phyloP scores from a whole-genome alignment of 2,888 invertebrate species.

The Sminthurides aquaticus region DNA sequence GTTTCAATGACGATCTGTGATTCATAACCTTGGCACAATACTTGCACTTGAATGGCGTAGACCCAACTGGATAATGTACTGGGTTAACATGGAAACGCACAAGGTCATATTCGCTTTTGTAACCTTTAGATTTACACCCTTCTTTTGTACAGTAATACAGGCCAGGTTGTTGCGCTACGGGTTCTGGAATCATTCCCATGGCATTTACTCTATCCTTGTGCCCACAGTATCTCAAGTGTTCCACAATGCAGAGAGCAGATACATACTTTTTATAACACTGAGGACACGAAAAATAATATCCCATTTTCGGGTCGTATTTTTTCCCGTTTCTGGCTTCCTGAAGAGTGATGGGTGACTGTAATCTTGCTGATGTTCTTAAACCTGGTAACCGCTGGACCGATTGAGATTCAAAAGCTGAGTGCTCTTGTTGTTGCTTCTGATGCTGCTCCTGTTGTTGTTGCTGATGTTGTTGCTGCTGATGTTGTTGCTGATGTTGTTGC shows the following conservation, averaged over 20 bases:
- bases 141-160: background rate
- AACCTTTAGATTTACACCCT: background rate
- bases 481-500: too few relatives aligned
- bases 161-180: background rate
- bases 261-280: slow-evolving; percentile 1
- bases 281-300: background rate
- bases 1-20: background rate
- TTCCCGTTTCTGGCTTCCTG: background rate
- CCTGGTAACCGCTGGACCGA: background rate
- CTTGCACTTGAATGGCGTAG: background rate
- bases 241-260: background rate
- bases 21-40: background rate
- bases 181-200: background rate
- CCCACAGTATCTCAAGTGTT: background rate
- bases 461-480: too few relatives aligned
- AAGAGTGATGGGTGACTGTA: too few relatives aligned
- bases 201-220: background rate
- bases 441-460: too few relatives aligned
- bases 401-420: too few relatives aligned
- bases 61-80: background rate
- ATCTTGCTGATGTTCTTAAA: background rate
- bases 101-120: background rate
- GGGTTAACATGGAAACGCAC: background rate
- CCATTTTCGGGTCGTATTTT: background rate
- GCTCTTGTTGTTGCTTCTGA: too few relatives aligned